A percentile compares a stretch with the other conserved stretches of the same genome.
Evolutionary conservation across 2,888 invertebrate species (phyloP).

Genomic region (Gibbula magus): DNA sequence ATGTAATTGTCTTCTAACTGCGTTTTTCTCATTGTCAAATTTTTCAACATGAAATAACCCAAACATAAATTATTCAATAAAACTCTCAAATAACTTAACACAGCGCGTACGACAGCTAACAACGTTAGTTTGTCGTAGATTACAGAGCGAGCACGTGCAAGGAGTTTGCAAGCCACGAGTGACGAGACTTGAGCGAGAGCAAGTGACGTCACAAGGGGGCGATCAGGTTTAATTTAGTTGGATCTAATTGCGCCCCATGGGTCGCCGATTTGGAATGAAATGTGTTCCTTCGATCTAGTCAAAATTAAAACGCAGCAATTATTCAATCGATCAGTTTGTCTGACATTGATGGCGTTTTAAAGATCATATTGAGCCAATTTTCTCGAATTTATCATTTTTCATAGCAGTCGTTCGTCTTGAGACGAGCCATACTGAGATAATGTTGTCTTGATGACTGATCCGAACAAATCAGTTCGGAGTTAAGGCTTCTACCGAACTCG

Average conservation of each 20-base stretch:
- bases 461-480: slow-evolving; percentile 17
- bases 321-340: slow-evolving; percentile 21
- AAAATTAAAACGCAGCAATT: slow-evolving; percentile 24
- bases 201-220: slow-evolving; percentile 4
- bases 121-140: slow-evolving; percentile 8
- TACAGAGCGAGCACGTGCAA: neutral
- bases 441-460: slow-evolving; percentile 19
- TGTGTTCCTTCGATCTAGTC: slow-evolving; percentile 18
- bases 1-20: too few relatives aligned
- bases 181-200: slow-evolving; percentile 9
- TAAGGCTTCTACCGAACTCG: neutral
- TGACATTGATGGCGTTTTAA: slow-evolving; percentile 32
- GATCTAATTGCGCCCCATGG: slow-evolving; percentile 24
- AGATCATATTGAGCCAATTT: slow-evolving; percentile 31
- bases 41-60: neutral
- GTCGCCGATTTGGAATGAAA: slow-evolving; percentile 21
- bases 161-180: slow-evolving; percentile 6
- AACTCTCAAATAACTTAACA: slow-evolving; percentile 9
- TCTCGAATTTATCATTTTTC: slow-evolving; percentile 32
- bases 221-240: slow-evolving; percentile 28
- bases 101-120: neutral
- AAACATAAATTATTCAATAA: slow-evolving; percentile 18
- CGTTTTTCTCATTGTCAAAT: neutral
- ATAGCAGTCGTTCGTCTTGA: slow-evolving; percentile 16
- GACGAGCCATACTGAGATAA: neutral